These are phyloP conservation scores for Botia almorhae DNA, from an alignment of 2,797 vertebrate genomes.

Conservation along the genomic window DNA sequence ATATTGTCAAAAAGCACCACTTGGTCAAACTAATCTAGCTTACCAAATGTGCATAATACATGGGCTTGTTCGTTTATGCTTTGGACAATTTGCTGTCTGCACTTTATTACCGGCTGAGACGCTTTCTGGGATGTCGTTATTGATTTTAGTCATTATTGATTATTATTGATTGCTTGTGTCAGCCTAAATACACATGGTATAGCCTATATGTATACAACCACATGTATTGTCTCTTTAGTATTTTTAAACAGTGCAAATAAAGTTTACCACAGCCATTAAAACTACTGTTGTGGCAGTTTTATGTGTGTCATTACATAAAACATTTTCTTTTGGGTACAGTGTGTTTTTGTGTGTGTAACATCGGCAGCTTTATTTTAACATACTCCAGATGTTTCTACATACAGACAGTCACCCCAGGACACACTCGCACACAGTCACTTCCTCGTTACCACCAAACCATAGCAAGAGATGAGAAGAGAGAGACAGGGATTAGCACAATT, in stretches of 20 bases:
- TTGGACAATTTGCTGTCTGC: neutral
- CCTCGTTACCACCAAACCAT: slow-evolving; percentile 75
- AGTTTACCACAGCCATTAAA: neutral
- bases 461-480: slow-evolving; percentile 65
- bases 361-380: slow-evolving; percentile 54
- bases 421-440: slow-evolving; percentile 40
- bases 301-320: neutral
- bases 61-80: too few species aligned
- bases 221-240: neutral
- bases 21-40: too few species aligned
- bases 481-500: slow-evolving; percentile 70
- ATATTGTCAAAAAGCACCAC: too few species aligned
- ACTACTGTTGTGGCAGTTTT: neutral
- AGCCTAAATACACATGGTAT: neutral
- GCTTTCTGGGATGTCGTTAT: neutral
- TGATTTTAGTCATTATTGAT: neutral
- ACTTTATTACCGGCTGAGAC: too few species aligned
- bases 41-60: too few species aligned
- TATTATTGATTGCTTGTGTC: neutral
- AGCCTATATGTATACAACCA: neutral
- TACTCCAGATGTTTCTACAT: slow-evolving; percentile 76
- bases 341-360: neutral
- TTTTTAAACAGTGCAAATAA: neutral
- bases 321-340: neutral
- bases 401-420: slow-evolving; percentile 73